Evolutionary conservation across 2,888 invertebrate species (phyloP), one percentile per base, ranked within the genome.

Genomic region (Habroteleia sp.): DNA sequence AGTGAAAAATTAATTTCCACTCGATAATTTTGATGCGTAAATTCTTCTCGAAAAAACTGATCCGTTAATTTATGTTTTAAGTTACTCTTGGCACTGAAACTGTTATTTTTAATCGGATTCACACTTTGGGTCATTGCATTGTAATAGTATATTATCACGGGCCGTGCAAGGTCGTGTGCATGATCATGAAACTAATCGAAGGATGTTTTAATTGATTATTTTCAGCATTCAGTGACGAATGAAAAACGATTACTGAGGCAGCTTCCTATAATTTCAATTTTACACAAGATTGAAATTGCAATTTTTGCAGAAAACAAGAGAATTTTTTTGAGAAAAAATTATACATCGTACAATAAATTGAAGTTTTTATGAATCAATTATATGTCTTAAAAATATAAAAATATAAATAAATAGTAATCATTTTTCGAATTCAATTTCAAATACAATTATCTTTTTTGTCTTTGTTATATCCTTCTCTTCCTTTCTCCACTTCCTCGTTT

Each of bases 111-210:
- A 63, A 31, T 63, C 31, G 33, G 4, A 56, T 37, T 37, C 39
- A 37, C 37, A 29, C 44, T 54, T 52, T 58, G 27, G 52, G 29
- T 50, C 33, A 44, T 54, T 65, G 52, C 44, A 50, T 44, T 41
- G 42, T 17, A 42, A 25, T 35, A 25, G 35, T 27, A 13, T 23
- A 31, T 39, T 62, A 48, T 39, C 50, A 48, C n/a, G 10, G 20
- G 16, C 16, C 3, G 14, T 1, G 41, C 62, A 62, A 63, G 63
- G 50, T 41, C 41, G 14, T 23, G 63, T 65, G 65, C 44, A 52
- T 52, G 65, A 44, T 65, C 65, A 27, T 65, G 65, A 65, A 62
- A 65, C 42, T 42, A 65, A 65, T 29, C 65, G 52, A 65, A 65
- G 52, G 42, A 31, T 52, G 29, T 5, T 16, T 44, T 14, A 35